A percentile compares a stretch with the other conserved stretches of the same genome.
Conservation (phyloP, 2,797 vertebrate species). For the Pachyuromys duprasi region DNA sequence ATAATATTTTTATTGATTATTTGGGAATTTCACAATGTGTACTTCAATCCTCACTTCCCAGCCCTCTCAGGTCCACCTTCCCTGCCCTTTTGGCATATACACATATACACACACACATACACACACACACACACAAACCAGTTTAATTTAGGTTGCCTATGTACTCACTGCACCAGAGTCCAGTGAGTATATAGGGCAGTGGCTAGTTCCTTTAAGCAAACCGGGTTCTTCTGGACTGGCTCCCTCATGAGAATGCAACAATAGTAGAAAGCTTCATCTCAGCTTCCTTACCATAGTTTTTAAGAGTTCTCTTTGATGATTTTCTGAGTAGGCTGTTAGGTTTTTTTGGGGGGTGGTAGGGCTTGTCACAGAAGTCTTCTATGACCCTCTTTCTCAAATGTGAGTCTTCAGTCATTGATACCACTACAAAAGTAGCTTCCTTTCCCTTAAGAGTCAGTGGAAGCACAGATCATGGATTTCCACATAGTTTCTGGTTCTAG, state of each 20-base stretch:
- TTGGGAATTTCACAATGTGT: background rate
- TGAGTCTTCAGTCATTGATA: background rate
- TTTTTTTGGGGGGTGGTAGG: background rate
- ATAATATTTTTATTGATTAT: background rate
- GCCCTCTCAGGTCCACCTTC: background rate
- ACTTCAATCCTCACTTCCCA: background rate
- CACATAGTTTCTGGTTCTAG: background rate
- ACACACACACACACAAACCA: background rate
- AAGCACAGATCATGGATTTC: background rate
- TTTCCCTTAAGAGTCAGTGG: background rate
- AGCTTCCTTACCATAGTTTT: background rate
- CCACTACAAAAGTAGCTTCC: background rate
- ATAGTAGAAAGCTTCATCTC: background rate
- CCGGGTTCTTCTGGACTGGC: background rate
- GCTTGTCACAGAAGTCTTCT: background rate
- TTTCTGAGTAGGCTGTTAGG: background rate
- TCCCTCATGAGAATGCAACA: background rate
- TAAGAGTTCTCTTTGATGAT: background rate
- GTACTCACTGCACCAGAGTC: background rate
- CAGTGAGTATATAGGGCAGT: background rate
- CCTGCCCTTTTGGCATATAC: background rate
- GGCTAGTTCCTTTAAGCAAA: background rate
- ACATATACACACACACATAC: background rate
- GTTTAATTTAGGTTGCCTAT: background rate
- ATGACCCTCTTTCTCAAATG: background rate